Percentiles rank a stretch among this genome's conserved stretches.
Evolutionary conservation across 2,113 vertebrate species (phyloP).

Genomic region (Micromys minutus): DNA sequence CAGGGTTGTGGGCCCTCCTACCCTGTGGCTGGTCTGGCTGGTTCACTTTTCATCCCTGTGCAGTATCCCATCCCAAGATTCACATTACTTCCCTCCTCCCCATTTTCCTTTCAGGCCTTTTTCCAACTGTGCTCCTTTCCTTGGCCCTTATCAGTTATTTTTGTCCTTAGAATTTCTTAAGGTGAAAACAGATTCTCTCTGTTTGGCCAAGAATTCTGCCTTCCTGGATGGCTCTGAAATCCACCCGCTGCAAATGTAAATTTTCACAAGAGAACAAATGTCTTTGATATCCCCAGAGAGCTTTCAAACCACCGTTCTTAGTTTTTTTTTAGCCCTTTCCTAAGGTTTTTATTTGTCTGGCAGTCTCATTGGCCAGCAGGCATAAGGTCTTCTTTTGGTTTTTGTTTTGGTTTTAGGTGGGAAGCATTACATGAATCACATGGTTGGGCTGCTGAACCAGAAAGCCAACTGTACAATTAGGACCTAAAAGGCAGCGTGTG

Average conservation of each 20-base stretch:
- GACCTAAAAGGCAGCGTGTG: background rate
- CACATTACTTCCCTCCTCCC: slow-evolving; percentile 51
- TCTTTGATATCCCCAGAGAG: slow-evolving; percentile 24
- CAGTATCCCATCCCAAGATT: background rate
- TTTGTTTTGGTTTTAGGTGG: slow-evolving; percentile 56
- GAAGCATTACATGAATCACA: background rate
- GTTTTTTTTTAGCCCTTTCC: background rate
- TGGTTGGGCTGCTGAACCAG: background rate
- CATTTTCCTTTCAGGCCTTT: slow-evolving; percentile 37
- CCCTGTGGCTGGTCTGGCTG: background rate
- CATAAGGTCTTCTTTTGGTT: slow-evolving; percentile 50
- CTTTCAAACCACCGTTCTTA: background rate
- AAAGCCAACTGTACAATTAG: slow-evolving; percentile 29
- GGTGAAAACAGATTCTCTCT: slow-evolving; percentile 49
- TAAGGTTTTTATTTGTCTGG: slow-evolving; percentile 21
- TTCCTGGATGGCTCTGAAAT: slow-evolving; percentile 19
- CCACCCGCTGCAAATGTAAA: slow-evolving; percentile 32
- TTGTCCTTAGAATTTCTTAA: slow-evolving; percentile 42
- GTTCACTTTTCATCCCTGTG: slow-evolving; percentile 2
- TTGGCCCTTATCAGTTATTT: slow-evolving; percentile 48
- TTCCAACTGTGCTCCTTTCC: slow-evolving; percentile 53
- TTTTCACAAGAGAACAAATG: slow-evolving; percentile 46
- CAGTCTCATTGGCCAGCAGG: background rate
- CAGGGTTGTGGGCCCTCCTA: background rate
- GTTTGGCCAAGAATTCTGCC: slow-evolving; percentile 5